Base-by-base conservation (phyloP, 2,797 vertebrate genomes). In the Spinus olivaceus region DNA sequence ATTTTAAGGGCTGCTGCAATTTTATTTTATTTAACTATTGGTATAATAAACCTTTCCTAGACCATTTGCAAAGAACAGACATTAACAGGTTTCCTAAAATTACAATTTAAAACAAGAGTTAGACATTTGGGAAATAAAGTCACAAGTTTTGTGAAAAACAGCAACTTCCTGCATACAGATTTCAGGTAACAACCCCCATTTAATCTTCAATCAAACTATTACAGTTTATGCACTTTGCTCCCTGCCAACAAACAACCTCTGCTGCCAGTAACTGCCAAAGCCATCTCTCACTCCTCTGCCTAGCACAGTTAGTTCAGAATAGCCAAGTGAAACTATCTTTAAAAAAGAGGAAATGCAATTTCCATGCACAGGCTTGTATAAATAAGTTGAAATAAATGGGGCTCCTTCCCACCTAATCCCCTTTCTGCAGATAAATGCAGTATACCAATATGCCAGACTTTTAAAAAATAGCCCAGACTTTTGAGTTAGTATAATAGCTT, bases 401-500 rank as follows among this genome's bases (percentile, higher is more conserved):
- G 54, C 25, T 93, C n/a, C 72, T 73, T 88, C 69, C 54, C 85
- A 83, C 33, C 35, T 54, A 78, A 78, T 42, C 28, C 46, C 57
- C 47, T 6, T 84, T 53, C 85, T 66, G 69, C 61, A 65, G 49
- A 57, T 37, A 90, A 88, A 81, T 56, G 28, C 57, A 72, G 57
- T 5, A 12, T 57, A 83, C 54, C 8, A 12, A 81, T 42, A 69
- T 0, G 15, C 56, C 72, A 94, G 91, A 86, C 87, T 87, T 87
- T 32, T 42, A 82, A 91, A 94, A 92, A 64, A 89, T 2, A 95
- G 86, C 57, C 87, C 69, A 95, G 91, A 65, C 50, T 81, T 61
- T 22, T 61, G 27, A 41, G 19, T 61, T 30, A 61, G 13, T 41
- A 8, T 10, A 61, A 30, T 22, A 61, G 19, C 37, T 61, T 86